Base-by-base conservation (phyloP, 2,888 invertebrate species). In the Allygus modestus region DNA sequence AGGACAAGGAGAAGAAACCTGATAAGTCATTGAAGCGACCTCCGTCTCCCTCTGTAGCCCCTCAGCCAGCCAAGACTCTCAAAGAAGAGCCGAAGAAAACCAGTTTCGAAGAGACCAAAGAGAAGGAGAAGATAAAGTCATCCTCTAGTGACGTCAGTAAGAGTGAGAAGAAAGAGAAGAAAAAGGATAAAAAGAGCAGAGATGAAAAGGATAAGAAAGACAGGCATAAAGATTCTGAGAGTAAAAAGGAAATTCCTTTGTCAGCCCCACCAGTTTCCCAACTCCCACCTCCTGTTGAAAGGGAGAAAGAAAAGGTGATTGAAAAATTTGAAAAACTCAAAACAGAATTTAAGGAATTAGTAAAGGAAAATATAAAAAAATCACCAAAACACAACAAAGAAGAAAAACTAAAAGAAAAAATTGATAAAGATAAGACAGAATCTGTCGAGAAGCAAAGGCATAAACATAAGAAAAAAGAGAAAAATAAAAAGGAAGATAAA, bases 161-260 rank as follows among this genome's bases (percentile, higher is more conserved):
- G 31, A 71, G 81, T 92, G 91, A 87, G 92, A 91, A 90, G 88
- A 89, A 87, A 92, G 91, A 88, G 85, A 92, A 92, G 86, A 92
- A 91, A 86, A 94, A 93, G 88, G 93, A 93, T 82, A 90, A 90
- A 87, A 93, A 94, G 81, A 91, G 91, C 85, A 90, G 91, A 77
- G 93, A 87, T 75, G 87, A 87, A 87, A 90, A 93, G 89, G 93
- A 93, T 85, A 93, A 92, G 89, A 91, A 91, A 87, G 92, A 90
- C 86, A 93, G 92, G 87, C 88, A 90, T 81, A 84, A 73, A 61
- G 90, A 89, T 28, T 4, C 89, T 88, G 86, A 92, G 77, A 89
- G 90, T 33, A 92, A 92, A 86, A 92, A 91, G 83, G 81, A 81
- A 54, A n/a, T 79, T 20, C 54, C 37, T 23, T 33, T 28, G 20